phyloP scores from a whole-genome alignment of 2,797 vertebrate species.

The Eulemur albifrons region DNA sequence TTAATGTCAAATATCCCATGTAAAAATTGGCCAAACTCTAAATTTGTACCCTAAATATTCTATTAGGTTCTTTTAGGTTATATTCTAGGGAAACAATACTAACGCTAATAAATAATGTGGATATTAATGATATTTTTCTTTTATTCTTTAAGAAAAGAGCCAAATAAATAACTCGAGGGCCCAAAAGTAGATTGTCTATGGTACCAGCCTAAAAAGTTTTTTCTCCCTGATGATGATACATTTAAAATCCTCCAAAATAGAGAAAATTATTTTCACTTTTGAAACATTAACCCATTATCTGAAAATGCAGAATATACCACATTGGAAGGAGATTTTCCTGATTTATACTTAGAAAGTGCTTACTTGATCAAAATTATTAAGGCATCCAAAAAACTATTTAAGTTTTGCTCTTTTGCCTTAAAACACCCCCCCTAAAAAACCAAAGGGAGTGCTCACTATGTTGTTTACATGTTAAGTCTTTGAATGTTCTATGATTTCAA shows the following conservation, averaged over 20 bases:
- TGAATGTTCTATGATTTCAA: neutral
- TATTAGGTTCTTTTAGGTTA: neutral
- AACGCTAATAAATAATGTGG: neutral
- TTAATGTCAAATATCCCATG: neutral
- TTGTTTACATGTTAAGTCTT: neutral
- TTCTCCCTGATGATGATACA: neutral
- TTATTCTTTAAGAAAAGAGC: neutral
- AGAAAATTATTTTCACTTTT: conserved; percentile 22
- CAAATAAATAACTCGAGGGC: neutral
- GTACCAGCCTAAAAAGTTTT: neutral
- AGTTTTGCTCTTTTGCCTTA: neutral
- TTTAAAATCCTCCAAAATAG: neutral
- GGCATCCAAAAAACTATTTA: neutral
- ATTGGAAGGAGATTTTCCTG: neutral
- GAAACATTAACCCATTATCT: conserved; percentile 7
- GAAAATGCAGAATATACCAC: neutral
- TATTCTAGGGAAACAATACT: neutral
- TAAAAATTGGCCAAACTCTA: neutral
- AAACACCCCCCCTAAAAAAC: neutral
- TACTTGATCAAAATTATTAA: neutral
- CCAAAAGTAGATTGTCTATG: neutral
- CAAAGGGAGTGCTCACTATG: neutral
- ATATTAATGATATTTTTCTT: conserved; percentile 27
- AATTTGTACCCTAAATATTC: neutral
- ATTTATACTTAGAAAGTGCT: neutral